Base-by-base conservation (phyloP, 2,797 vertebrate genomes). In the Micrastur ruficollis region DNA sequence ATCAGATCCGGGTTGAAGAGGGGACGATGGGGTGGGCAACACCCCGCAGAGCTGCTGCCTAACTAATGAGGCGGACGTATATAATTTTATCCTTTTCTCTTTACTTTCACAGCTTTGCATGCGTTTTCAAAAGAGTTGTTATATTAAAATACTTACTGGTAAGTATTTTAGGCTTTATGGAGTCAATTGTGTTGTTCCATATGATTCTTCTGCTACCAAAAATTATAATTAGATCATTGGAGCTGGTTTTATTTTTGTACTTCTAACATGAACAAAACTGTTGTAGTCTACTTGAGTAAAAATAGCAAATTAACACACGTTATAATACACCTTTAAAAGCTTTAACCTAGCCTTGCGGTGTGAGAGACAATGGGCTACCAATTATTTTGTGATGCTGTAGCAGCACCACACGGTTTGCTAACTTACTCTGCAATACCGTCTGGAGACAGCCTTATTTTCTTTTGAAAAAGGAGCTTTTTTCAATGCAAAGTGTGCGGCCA, bases 191-290 rank as follows among this genome's bases (percentile, higher is more conserved):
- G 74, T 40, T 78, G 75, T 87, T 94, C 38, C 25, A 2, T 65
- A 10, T 40, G 63, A 94, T 59, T 83, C 40, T 91, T 86, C 82
- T 38, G 31, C 74, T 72, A 74, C 80, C 72, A 36, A 66, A 89
- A 95, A 93, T 61, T 83, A 8, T 38, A 83, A 65, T 72, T 74
- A 90, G 32, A 68, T 94, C 6, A 74, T 95, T 93, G 94, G 71
- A 86, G 66, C 80, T 68, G 55, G 49, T 66, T 95, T 94, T 95
- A 38, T 88, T 85, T 97, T 95, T 91, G 59, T 92, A 27, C 32
- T 82, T 86, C 46, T 62, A 70, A 67, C 75, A 93, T 86, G 72
- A 87, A 74, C 83, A 92, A 76, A 80, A 62, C 70, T 61, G 52
- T 88, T 89, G 52, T 7, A 76, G 82, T 81, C 72, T 84, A 20